Percentiles rank a stretch among this genome's conserved stretches.
These are phyloP conservation scores for Nephila pilipes DNA, from an alignment of 1,140 invertebrate species.

Conservation along the genomic window DNA sequence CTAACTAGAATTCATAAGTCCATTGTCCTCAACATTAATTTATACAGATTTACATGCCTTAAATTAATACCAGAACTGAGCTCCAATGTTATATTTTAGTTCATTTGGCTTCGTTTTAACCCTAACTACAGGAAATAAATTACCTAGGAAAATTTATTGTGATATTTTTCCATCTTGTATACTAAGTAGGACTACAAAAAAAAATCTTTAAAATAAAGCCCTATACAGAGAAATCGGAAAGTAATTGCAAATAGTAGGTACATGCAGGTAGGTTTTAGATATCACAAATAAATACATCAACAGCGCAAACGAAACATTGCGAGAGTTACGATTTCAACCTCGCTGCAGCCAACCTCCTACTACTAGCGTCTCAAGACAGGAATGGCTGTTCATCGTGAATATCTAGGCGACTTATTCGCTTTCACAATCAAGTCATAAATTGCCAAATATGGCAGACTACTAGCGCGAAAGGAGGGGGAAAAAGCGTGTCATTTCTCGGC, in stretches of 20 bases:
- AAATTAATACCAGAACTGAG: not conserved
- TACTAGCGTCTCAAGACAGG: not conserved
- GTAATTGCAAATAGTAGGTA: not conserved
- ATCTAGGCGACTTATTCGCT: constrained; percentile 1
- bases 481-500: not conserved
- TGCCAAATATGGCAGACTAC: constrained; percentile 29
- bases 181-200: not conserved
- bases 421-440: not conserved
- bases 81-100: not conserved
- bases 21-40: not conserved
- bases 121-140: constrained; percentile 39
- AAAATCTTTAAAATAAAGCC: not conserved
- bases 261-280: not conserved
- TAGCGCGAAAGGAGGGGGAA: not conserved
- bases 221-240: not conserved
- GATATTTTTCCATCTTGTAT: not conserved
- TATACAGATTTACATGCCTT: not conserved
- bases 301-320: constrained; percentile 4
- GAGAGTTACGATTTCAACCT: constrained; percentile 23
- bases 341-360: constrained; percentile 36
- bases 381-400: constrained; percentile 16
- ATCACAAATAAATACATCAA: constrained; percentile 25
- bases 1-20: not conserved
- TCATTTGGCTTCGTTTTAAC: constrained; percentile 36
- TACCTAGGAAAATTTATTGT: not conserved